Evolutionary conservation across 2,888 invertebrate species (phyloP).

Genomic region (Hemithea aestivaria): DNA sequence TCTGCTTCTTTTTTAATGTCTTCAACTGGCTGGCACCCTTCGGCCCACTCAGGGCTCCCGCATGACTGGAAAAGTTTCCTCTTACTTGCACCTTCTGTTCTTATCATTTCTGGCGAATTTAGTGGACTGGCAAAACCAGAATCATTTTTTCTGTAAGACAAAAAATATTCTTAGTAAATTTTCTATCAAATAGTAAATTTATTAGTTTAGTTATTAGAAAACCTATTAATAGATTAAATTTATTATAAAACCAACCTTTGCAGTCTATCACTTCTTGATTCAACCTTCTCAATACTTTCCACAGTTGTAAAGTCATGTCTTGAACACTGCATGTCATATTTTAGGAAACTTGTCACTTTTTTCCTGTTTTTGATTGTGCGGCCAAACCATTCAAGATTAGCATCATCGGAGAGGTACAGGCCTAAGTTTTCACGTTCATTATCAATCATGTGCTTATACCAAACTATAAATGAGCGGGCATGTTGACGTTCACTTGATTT

Average conservation of each 20-base stretch:
- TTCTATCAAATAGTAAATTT: too few relatives aligned
- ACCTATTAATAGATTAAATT: too few relatives aligned
- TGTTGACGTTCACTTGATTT: slow-evolving; percentile 47
- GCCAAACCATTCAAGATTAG: slow-evolving; percentile 82
- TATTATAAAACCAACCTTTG: slow-evolving; percentile 44
- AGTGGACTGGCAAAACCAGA: slow-evolving; percentile 45
- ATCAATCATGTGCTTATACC: slow-evolving; percentile 73
- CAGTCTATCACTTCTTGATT: slow-evolving; percentile 42
- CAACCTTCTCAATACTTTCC: slow-evolving; percentile 59
- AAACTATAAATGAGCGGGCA: slow-evolving; percentile 63
- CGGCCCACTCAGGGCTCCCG: slow-evolving; percentile 68
- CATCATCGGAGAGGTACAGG: slow-evolving; percentile 71
- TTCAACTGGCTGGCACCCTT: slow-evolving; percentile 54
- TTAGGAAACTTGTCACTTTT: slow-evolving; percentile 78
- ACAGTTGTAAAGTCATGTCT: slow-evolving; percentile 72
- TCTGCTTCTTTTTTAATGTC: slow-evolving; percentile 31
- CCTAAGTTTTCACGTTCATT: slow-evolving; percentile 68
- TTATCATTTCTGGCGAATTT: slow-evolving; percentile 53
- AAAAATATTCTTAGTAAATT: slow-evolving; percentile 12
- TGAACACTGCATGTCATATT: slow-evolving; percentile 73
- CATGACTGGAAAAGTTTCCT: slow-evolving; percentile 48
- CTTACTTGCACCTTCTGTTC: slow-evolving; percentile 42
- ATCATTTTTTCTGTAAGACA: slow-evolving; percentile 53
- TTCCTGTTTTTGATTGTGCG: slow-evolving; percentile 78
- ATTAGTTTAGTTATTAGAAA: too few relatives aligned